Evolutionary conservation across 2,888 invertebrate genomes (phyloP), one percentile per base, ranked within the genome.

Genomic region (Anodontia alba): DNA sequence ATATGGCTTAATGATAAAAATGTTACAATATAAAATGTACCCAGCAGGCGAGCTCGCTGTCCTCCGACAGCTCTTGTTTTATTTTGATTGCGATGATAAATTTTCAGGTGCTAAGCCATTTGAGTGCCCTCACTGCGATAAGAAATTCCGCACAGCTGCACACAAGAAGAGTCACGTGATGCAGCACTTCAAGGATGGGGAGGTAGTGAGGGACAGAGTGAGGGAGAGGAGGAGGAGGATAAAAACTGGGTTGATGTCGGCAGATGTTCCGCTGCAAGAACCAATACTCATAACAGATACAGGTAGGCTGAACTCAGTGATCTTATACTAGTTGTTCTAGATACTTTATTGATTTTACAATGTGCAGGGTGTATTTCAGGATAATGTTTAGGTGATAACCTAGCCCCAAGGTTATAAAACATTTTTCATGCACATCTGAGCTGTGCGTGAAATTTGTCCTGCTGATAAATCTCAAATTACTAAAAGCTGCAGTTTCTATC

Each of bases 251-350:
- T 71, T 91, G 36, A 76, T 88, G 36, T 83, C 95, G 20, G 94
- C 95, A 1, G 95, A 95, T 83, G 94, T 96, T 67, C 94, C 95
- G 0, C 91, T 96, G 49, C 95, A 95, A 85, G 96, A 96, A 83
- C 96, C 96, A 1, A 95, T 96, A n/a, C 91, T 96, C 12, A 95
- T 96, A 62, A 96, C 95, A 23, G 95, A 95, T 90, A 88, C 94
- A 90, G 94, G 94, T 93, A 80, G n/a, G 42, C 42, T n/a, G n/a
- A n/a, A n/a, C n/a, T n/a, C n/a, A n/a, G n/a, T n/a, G n/a, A n/a
- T n/a, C n/a, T n/a, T n/a, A n/a, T n/a, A n/a, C n/a, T 51, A 51
- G 12, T 23, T 12, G n/a, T 36, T 54, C 33, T 10, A 1, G 26
- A 23, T 7, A 62, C 12, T n/a, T 26, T 23, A 10, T 7, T 20